phyloP scores from a whole-genome alignment of 2,113 vertebrate species.

The Rhinoderma darwinii region DNA sequence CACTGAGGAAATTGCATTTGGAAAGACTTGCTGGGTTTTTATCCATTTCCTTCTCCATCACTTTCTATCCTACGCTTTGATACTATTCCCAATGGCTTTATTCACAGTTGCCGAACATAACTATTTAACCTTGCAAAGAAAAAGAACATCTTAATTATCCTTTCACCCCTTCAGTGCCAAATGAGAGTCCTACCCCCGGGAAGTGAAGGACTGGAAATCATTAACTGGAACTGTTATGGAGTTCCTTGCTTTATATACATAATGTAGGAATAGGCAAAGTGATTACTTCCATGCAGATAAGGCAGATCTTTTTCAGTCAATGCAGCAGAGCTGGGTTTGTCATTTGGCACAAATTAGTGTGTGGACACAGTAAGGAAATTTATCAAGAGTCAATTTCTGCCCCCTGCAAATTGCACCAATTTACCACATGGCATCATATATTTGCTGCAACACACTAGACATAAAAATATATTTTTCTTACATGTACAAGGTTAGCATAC shows the following conservation, averaged over 20 bases:
- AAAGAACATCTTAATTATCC: constrained; percentile 61
- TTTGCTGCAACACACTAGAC: not conserved
- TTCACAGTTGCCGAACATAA: constrained; percentile 51
- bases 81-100: constrained; percentile 51
- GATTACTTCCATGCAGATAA: not conserved
- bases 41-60: constrained; percentile 4
- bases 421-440: not conserved
- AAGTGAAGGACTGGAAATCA: constrained; percentile 54
- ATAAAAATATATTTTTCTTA: not conserved
- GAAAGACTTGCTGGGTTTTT: constrained; percentile 43
- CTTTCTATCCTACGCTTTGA: constrained; percentile 30
- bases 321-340: not conserved
- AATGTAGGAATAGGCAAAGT: constrained; percentile 13
- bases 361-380: not conserved
- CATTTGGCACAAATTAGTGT: not conserved
- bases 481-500: not conserved
- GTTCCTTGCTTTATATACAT: constrained; percentile 31
- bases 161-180: constrained; percentile 58
- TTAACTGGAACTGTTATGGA: constrained; percentile 53
- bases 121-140: constrained; percentile 54
- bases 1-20: constrained; percentile 46
- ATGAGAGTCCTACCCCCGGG: constrained; percentile 38
- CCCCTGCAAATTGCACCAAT: too few species aligned
- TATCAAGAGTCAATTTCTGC: not conserved
- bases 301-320: not conserved